Evolutionary conservation across 2,113 vertebrate genomes (phyloP).

Genomic region (Glareola pratincola): DNA sequence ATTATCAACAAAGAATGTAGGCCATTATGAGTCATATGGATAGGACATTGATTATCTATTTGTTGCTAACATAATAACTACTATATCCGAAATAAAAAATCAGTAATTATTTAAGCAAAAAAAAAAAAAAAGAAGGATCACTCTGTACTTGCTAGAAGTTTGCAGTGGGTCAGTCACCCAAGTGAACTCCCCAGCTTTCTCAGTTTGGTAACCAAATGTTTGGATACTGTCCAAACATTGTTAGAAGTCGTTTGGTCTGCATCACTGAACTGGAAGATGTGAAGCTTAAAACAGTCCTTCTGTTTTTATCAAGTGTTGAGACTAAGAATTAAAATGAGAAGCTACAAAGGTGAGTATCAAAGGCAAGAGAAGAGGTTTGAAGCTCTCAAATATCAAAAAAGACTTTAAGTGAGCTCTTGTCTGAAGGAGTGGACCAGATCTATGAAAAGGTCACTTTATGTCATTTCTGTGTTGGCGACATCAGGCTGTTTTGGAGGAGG

Average conservation of each 20-base stretch:
- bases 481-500: not conserved
- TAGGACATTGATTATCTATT: not conserved
- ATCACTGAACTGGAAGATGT: not conserved
- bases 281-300: not conserved
- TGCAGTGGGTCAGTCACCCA: not conserved
- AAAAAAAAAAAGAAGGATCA: not conserved
- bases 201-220: not conserved
- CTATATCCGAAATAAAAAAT: not conserved
- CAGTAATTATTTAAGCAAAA: not conserved
- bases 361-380: not conserved
- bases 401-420: not conserved
- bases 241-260: not conserved
- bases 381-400: not conserved
- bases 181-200: not conserved
- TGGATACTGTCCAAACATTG: not conserved
- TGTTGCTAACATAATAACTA: not conserved
- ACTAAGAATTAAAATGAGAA: not conserved
- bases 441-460: not conserved
- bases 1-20: not conserved
- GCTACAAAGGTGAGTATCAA: not conserved
- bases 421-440: not conserved
- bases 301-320: not conserved
- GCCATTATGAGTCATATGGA: not conserved
- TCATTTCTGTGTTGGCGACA: not conserved
- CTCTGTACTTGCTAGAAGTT: not conserved